phyloP scores from a whole-genome alignment of 2,113 vertebrate species.

The Scolopax mira region DNA sequence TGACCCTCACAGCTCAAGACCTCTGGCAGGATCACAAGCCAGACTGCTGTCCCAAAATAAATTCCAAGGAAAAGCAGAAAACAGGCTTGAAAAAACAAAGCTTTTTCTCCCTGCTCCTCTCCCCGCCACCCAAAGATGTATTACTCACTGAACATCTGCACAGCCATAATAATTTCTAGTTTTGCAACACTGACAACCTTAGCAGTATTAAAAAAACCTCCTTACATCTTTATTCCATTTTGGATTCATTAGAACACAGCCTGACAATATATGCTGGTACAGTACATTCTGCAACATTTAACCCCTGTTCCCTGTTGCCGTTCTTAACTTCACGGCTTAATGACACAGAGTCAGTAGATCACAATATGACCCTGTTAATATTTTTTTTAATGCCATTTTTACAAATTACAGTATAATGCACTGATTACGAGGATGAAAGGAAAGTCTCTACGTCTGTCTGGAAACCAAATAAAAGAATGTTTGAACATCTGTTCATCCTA shows the following conservation, averaged over 20 bases:
- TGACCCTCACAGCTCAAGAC: neutral
- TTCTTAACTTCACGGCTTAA: constrained; percentile 54
- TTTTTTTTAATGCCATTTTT: constrained; percentile 73
- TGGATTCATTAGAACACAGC: neutral
- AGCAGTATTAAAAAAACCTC: neutral
- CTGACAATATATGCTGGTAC: constrained; percentile 8
- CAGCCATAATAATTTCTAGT: neutral
- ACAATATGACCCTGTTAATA: constrained; percentile 66
- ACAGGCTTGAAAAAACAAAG: constrained; percentile 42
- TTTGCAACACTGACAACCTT: constrained; percentile 37
- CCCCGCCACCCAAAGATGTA: neutral
- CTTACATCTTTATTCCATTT: constrained; percentile 52
- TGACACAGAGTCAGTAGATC: constrained; percentile 60
- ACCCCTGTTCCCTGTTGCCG: constrained; percentile 36
- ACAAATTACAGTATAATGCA: constrained; percentile 74
- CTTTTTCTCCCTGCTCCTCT: neutral
- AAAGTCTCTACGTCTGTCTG: constrained; percentile 62
- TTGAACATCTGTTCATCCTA: constrained; percentile 66
- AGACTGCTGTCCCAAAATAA: constrained; percentile 7
- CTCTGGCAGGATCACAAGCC: neutral
- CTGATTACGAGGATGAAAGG: constrained; percentile 72
- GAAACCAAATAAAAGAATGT: constrained; percentile 68
- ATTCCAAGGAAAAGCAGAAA: constrained; percentile 22
- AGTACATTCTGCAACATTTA: constrained; percentile 53
- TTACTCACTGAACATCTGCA: constrained; percentile 39